phyloP scores from a whole-genome alignment of 2,797 vertebrate genomes.

The Neosilurus mollespiculum region DNA sequence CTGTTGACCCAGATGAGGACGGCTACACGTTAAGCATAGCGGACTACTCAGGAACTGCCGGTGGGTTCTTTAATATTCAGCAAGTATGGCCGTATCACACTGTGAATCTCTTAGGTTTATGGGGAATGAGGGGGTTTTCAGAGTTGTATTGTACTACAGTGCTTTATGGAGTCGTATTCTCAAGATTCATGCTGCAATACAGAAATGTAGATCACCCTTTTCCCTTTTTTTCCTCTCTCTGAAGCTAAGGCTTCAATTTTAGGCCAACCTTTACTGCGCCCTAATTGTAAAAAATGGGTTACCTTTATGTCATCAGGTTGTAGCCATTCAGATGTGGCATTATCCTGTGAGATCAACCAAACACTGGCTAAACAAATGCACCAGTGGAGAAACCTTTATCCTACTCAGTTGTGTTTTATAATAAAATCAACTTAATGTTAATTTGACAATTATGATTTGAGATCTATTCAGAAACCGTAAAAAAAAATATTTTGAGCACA shows the following conservation, averaged over 20 bases:
- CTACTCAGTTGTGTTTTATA: not conserved
- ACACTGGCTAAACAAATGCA: not conserved
- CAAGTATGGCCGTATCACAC: conserved; percentile 1
- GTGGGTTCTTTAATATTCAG: conserved; percentile 63
- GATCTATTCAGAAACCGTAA: not conserved
- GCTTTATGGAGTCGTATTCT: conserved; percentile 32
- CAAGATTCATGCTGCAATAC: conserved; percentile 25
- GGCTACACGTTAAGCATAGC: conserved; percentile 85
- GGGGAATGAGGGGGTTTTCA: conserved; percentile 11
- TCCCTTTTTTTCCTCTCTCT: not conserved
- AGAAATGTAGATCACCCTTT: not conserved
- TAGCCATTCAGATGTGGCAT: not conserved
- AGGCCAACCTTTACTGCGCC: not conserved
- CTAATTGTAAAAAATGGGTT: not conserved
- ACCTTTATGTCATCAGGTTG: not conserved
- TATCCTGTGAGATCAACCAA: not conserved
- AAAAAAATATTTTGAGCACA: not conserved
- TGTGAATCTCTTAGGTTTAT: conserved; percentile 33
- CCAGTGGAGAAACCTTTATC: not conserved
- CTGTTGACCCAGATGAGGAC: conserved; percentile 89
- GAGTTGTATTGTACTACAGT: conserved; percentile 1
- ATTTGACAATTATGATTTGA: not conserved
- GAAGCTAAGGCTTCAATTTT: not conserved
- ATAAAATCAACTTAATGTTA: not conserved
- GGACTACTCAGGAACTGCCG: conserved; percentile 87